These are phyloP conservation scores for Lapara coniferarum DNA, from an alignment of 2,888 invertebrate species.

Conservation along the genomic window DNA sequence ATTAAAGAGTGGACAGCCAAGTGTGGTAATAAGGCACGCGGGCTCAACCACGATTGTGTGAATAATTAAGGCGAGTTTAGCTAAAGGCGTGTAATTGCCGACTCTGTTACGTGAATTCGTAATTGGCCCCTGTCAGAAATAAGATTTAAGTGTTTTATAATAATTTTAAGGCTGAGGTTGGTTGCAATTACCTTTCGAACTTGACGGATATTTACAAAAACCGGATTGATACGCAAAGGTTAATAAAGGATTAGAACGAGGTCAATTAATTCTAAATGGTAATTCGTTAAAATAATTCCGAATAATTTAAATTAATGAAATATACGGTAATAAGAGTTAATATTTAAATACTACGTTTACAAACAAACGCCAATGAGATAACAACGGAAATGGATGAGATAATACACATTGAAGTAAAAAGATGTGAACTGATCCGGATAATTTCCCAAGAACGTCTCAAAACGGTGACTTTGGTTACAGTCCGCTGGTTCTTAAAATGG, in stretches of 20 bases:
- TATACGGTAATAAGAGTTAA: no score
- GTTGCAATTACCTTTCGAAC: slow-evolving; percentile 15
- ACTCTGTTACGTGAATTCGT: slow-evolving; percentile 41
- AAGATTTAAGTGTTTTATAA: slow-evolving; percentile 21
- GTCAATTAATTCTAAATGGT: not conserved
- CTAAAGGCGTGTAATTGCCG: slow-evolving; percentile 39
- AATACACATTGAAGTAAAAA: slow-evolving; percentile 53
- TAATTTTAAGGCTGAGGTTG: slow-evolving; percentile 21
- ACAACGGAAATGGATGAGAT: slow-evolving; percentile 60
- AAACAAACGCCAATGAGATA: slow-evolving; percentile 56
- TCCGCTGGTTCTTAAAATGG: slow-evolving; percentile 38
- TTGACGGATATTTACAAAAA: slow-evolving; percentile 6
- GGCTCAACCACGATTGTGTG: slow-evolving; percentile 30
- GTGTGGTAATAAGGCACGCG: slow-evolving; percentile 33
- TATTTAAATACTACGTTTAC: no score
- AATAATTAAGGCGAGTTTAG: slow-evolving; percentile 34
- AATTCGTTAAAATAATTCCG: not conserved
- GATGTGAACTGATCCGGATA: slow-evolving; percentile 51
- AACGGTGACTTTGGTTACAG: slow-evolving; percentile 49
- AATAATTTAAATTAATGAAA: no score
- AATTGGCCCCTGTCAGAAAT: slow-evolving; percentile 35
- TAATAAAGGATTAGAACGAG: not conserved
- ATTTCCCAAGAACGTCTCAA: slow-evolving; percentile 50
- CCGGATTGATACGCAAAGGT: not conserved
- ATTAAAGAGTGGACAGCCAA: slow-evolving; percentile 40